phyloP scores from a whole-genome alignment of 1,140 invertebrate species.

The Ptiloglossa arizonensis region DNA sequence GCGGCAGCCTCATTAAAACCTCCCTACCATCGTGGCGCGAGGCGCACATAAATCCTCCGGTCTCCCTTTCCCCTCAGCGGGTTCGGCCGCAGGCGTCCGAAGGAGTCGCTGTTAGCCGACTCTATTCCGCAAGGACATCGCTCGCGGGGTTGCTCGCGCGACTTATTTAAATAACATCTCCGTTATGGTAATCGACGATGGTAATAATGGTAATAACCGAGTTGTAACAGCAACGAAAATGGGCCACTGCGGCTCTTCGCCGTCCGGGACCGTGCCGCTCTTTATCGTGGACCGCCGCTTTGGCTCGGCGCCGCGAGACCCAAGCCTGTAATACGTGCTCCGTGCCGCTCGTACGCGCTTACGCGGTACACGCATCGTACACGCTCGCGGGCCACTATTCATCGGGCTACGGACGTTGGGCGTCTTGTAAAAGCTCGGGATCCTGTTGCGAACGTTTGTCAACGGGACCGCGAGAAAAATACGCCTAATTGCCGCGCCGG shows the following conservation, averaged over 20 bases:
- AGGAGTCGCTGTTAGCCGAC: constrained; percentile 28
- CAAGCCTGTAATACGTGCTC: constrained; percentile 22
- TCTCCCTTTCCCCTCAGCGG: not conserved
- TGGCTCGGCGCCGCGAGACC: too few relatives aligned
- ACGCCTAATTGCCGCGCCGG: not conserved
- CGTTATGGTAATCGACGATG: constrained; percentile 69
- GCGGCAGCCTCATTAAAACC: constrained; percentile 47
- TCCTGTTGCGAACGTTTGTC: constrained; percentile 37
- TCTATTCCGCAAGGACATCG: constrained; percentile 52
- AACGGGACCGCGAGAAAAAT: not conserved
- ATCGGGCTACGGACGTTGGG: constrained; percentile 24
- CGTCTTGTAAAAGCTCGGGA: constrained; percentile 33
- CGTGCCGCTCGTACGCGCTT: constrained; percentile 36
- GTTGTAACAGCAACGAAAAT: constrained; percentile 68
- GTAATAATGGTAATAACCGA: constrained; percentile 71
- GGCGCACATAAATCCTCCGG: constrained; percentile 36
- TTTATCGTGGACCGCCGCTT: constrained; percentile 39
- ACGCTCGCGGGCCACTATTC: constrained; percentile 37
- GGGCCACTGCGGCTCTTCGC: constrained; percentile 60
- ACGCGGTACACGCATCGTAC: constrained; percentile 36
- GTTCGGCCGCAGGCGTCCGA: not conserved
- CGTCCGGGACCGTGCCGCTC: constrained; percentile 19
- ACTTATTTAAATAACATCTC: constrained; percentile 72
- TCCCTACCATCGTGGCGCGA: constrained; percentile 36
- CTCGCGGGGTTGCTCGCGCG: constrained; percentile 46